Base-by-base conservation (phyloP, 1,140 invertebrate genomes). In the Linepithema humile region DNA sequence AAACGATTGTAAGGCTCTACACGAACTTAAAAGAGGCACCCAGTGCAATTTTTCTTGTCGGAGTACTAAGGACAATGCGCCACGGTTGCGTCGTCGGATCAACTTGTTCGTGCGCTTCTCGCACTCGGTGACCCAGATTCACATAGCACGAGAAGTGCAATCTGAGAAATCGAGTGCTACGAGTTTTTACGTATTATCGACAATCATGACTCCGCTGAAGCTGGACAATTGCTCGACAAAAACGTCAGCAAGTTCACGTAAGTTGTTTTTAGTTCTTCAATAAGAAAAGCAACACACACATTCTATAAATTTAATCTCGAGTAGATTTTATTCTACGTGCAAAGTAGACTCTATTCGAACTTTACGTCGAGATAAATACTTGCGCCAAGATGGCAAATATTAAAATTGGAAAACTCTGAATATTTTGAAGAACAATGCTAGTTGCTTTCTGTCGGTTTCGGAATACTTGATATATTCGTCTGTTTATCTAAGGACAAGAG, bases 11-110 rank as follows among this genome's bases (percentile, higher is more conserved):
- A 73, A 82, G 57, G 35, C 15, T 55, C 45, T 9, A 67, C n/a
- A 65, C 35, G 12, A 40, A 17, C n/a, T 6, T 32, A 67, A n/a
- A n/a, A 59, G 9, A 59, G 10, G 40, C 38, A 60, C 12, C 15
- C 78, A 29, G 10, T 35, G 65, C 35, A n/a, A 35, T 74, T 53
- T 82, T 59, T 59, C 38, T 60, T 20, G 10, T 57, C 35, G 59
- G 53, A 35, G 53, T 60, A 20, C 10, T 69, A 73, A 82, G 67
- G 67, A 82, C 78, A 60, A 38, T 67, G 74, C 74, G 23, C 23
- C 48, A 55, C 17, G 26, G 38, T 55, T 72, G 32, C 32, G 55
- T 7, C 50, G 15, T n/a, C n/a, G n/a, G n/a, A n/a, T n/a, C n/a
- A n/a, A n/a, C n/a, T n/a, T n/a, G n/a, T 62, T 40, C 43, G 43